Conservation (phyloP, 2,113 vertebrate genomes). For the Cephalopterus ornatus region DNA sequence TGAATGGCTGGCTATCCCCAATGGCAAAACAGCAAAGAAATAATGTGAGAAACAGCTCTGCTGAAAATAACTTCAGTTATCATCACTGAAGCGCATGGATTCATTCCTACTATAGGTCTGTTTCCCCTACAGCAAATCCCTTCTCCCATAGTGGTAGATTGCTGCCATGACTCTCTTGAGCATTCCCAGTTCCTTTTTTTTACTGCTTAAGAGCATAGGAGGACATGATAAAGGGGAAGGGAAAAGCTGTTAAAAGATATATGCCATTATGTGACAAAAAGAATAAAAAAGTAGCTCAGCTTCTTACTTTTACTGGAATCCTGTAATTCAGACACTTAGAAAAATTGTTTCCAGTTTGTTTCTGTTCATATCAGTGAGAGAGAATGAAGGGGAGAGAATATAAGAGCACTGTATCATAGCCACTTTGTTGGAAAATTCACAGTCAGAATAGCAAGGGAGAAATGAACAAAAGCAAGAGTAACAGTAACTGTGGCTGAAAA, state of each 20-base stretch:
- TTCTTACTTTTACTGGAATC: not conserved
- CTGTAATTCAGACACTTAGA: not conserved
- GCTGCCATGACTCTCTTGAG: not conserved
- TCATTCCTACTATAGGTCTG: not conserved
- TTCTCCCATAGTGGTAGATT: not conserved
- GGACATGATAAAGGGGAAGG: not conserved
- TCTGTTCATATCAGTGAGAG: not conserved
- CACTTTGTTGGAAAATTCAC: not conserved
- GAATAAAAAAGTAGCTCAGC: not conserved
- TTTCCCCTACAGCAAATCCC: not conserved
- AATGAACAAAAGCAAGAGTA: not conserved
- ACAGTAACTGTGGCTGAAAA: not conserved
- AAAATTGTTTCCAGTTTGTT: not conserved
- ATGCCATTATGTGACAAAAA: not conserved
- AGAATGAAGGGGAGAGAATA: not conserved
- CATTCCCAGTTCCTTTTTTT: not conserved
- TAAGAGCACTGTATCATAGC: not conserved
- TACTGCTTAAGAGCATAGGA: not conserved
- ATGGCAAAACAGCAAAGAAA: not conserved
- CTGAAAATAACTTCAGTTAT: conserved; percentile 33
- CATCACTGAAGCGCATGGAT: not conserved
- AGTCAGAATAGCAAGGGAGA: not conserved
- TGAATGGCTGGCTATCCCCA: not conserved
- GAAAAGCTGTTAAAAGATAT: not conserved
- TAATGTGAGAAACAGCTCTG: conserved; percentile 16